Evolutionary conservation across 2,113 vertebrate species (phyloP).

Genomic region (Silurus asotus): DNA sequence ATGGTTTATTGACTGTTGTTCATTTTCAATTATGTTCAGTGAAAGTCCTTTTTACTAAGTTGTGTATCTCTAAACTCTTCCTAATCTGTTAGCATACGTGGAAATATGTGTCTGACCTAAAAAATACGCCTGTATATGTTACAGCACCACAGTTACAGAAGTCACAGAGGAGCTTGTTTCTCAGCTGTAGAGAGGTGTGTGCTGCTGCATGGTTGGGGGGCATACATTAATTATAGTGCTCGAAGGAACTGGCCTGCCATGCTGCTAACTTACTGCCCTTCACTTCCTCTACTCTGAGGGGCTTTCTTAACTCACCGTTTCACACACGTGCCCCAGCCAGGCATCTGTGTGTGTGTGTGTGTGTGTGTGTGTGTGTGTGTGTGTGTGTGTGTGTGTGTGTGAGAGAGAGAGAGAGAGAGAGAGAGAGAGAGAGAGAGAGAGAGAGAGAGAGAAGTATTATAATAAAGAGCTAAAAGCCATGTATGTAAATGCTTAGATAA

Average conservation of each 20-base stretch:
- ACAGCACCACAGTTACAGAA: conserved; percentile 40
- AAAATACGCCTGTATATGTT: conserved; percentile 47
- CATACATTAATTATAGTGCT: conserved; percentile 70
- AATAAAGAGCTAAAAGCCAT: conserved; percentile 32
- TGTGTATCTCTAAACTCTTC: conserved; percentile 14
- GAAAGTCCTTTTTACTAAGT: conserved; percentile 18
- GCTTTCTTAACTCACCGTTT: conserved; percentile 68
- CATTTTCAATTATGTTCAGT: conserved; percentile 17
- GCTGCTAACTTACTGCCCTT: conserved; percentile 63
- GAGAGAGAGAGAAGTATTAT: not conserved
- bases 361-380: conserved; percentile 52
- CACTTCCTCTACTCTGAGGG: conserved; percentile 56
- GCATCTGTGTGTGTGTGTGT: conserved; percentile 59
- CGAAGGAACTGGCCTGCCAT: conserved; percentile 62
- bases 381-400: conserved; percentile 13
- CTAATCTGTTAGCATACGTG: conserved; percentile 15
- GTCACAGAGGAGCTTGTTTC: conserved; percentile 50
- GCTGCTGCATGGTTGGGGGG: conserved; percentile 63
- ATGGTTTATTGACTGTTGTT: not conserved
- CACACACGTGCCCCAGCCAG: conserved; percentile 68
- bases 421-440: conserved; percentile 21
- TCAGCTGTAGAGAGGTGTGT: conserved; percentile 59
- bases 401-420: not conserved
- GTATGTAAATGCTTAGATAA: conserved; percentile 55
- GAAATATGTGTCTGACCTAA: conserved; percentile 48